Percentiles rank a stretch among this genome's conserved stretches.
Conservation (phyloP, 2,113 vertebrate species). For the Phrynosoma blainvillii region DNA sequence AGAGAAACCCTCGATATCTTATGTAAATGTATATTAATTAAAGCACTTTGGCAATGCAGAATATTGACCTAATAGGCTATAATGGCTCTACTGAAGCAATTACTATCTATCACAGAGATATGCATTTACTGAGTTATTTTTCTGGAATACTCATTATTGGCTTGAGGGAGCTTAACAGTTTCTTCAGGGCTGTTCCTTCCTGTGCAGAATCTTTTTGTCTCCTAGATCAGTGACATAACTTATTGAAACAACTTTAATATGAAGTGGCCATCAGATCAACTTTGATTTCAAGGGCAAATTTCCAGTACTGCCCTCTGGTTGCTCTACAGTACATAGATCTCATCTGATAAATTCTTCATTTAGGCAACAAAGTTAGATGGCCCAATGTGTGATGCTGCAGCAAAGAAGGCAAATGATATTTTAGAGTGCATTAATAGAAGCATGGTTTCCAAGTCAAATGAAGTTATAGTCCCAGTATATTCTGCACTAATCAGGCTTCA, state of each 20-base stretch:
- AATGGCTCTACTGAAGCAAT: slow-evolving; percentile 65
- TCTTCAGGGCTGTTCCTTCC: slow-evolving; percentile 35
- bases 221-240: slow-evolving; percentile 9
- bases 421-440: too few relatives aligned
- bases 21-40: slow-evolving; percentile 74
- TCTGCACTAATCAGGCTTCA: too few relatives aligned
- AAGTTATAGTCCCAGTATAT: too few relatives aligned
- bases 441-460: too few relatives aligned
- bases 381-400: too few relatives aligned
- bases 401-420: too few relatives aligned
- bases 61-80: slow-evolving; percentile 61
- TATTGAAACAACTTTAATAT: slow-evolving; percentile 24
- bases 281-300: slow-evolving; percentile 11
- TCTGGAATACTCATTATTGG: slow-evolving; percentile 40
- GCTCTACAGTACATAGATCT: background rate
- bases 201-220: slow-evolving; percentile 31
- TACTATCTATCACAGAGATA: slow-evolving; percentile 59
- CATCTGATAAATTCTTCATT: background rate
- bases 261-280: background rate
- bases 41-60: slow-evolving; percentile 65
- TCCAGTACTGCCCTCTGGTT: background rate
- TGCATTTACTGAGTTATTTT: slow-evolving; percentile 21
- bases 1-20: slow-evolving; percentile 58
- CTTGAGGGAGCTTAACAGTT: background rate
- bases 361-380: too few relatives aligned